Base-by-base conservation (phyloP, 1,140 invertebrate genomes). In the Pentalonia nigronervosa region DNA sequence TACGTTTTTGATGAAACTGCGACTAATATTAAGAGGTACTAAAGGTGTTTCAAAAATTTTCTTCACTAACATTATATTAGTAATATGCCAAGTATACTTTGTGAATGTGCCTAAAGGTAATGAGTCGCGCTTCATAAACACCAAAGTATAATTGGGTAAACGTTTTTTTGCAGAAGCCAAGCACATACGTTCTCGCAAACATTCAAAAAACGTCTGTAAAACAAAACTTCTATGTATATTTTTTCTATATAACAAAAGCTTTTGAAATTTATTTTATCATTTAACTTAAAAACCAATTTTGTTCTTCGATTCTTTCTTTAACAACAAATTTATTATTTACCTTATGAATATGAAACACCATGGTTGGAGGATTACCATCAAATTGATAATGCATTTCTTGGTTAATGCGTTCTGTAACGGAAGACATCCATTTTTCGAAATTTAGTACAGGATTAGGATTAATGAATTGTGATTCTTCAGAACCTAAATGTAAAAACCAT, bases 301-400 rank as follows among this genome's bases (percentile, higher is more conserved):
- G 4, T 34, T 30, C 30, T 11, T 76, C 6, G 9, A 76, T 76
- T 34, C n/a, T 14, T n/a, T n/a, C 30, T n/a, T 34, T 4, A 83
- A 83, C 23, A 41, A 84, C 4, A 17, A 47, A n/a, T 86, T 3
- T 9, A 36, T 34, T 67, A 90, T 56, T 86, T 30, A 93, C 91
- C 53, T 93, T 93, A 9, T 97, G 97, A 81, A 97, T 96, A 94
- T 97, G 97, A 95, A 97, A 98, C 50, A 97, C 96, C 48, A 97
- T 95, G 0, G 97, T 96, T 50, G 97, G 97, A 17, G 97, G 97
- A 95, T 96, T 94, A 93, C 97, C 97, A 95, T 96, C 95, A 94
- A 97, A 97, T 94, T 97, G 96, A 95, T 97, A 97, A 95, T 97
- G 97, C 97, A 98, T 97, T 9, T 97, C 96, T 94, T 97, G 96